Evolutionary conservation across 2,113 vertebrate species (phyloP).

Genomic region (Leuciscus idus): DNA sequence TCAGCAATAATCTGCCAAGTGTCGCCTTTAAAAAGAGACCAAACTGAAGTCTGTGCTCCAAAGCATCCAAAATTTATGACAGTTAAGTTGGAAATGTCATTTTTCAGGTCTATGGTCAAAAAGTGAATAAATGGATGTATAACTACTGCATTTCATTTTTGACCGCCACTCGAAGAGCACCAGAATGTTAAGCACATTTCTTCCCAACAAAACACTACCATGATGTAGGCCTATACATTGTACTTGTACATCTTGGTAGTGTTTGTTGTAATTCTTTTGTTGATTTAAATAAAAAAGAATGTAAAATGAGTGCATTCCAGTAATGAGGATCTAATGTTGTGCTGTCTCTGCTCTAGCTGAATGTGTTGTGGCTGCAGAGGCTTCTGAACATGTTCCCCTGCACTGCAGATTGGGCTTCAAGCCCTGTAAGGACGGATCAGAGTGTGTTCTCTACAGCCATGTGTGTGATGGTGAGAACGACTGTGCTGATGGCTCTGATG

Average conservation of each 20-base stretch:
- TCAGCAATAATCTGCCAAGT: no score
- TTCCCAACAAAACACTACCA: background rate
- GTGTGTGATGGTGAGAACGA: constrained; percentile 52
- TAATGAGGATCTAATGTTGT: background rate
- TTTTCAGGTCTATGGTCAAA: no score
- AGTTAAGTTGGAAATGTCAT: no score
- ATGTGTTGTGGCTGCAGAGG: background rate
- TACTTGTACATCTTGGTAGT: background rate
- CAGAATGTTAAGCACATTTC: no score
- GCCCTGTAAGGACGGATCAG: constrained; percentile 35
- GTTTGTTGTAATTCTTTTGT: background rate
- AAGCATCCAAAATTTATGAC: no score
- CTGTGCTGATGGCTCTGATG: constrained; percentile 71
- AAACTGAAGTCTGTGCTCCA: no score
- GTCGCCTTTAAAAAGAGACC: no score
- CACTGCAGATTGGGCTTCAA: constrained; percentile 30
- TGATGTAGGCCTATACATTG: background rate
- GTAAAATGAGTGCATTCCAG: background rate
- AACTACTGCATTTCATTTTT: no score
- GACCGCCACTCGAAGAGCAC: no score
- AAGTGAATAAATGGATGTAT: no score
- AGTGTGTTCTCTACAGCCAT: constrained; percentile 37
- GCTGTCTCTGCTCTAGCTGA: background rate
- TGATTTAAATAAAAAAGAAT: background rate
- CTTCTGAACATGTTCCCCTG: background rate